Evolutionary conservation across 2,797 vertebrate species (phyloP), one percentile per base, ranked within the genome.

Genomic region (Xenentodon cancila): DNA sequence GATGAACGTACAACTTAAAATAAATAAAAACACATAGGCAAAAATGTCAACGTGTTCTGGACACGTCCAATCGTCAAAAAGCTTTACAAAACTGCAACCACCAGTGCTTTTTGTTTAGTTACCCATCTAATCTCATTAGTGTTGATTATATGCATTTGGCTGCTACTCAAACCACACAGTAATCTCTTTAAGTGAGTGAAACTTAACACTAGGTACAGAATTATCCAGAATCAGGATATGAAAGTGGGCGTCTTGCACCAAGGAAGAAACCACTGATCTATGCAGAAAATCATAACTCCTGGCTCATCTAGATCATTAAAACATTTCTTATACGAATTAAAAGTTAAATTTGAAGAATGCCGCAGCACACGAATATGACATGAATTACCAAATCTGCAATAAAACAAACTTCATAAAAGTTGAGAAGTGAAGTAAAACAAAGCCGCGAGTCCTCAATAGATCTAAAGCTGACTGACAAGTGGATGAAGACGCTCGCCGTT

Each of bases 221-320:
- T 79, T 79, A 87, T 80, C 64, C 54, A 53, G 58, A 84, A 52
- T 71, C 45, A 75, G 19, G 18, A 53, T 71, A 52, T 68, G 20
- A 44, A 73, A 73, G 69, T 9, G 25, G 25, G 9, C 16, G 12
- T 40, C 13, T 40, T 15, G 12, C 37, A 40, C 37, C 1, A 13
- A 15, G 37, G 37, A 3, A 40, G 37, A 1, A 1, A 40, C 2
- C 34, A 37, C 12, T 13, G 34, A 13, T 13, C 34, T 1, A 13
- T 37, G 34, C 34, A 13, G 9, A 30, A 30, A 30, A 6, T 3
- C 7, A 30, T 30, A 30, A 30, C 7, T 30, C 7, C 25, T 3
- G 9, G 3, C 11, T 37, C 12, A 15, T 3, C 13, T 40, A 15
- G 12, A 37, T 40, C 13, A 15, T 16, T 15, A 40, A 40, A 40